Evolutionary conservation across 2,113 vertebrate species (phyloP), one percentile per base, ranked within the genome.

Genomic region (Mustela nigripes): DNA sequence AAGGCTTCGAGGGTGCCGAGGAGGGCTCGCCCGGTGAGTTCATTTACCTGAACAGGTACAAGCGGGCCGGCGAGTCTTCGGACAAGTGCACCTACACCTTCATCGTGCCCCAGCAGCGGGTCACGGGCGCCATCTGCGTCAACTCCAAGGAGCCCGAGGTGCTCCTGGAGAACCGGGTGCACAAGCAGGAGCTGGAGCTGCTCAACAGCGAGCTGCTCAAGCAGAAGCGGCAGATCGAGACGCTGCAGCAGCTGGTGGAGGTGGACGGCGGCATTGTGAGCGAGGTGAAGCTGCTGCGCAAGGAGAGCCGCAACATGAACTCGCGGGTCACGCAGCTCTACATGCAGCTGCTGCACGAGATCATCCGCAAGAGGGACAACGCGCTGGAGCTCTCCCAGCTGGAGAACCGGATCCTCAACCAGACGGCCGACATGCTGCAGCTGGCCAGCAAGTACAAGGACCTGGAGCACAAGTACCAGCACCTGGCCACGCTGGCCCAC

Each of bases 291-390:
- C 99, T 99, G 94, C 98, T 99, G 97, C 99, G 99, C 84, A 99
- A 99, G 98, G 99, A 99, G 98, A 99, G 99, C 95, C 99, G 99
- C 97, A 99, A 99, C 97, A 99, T 99, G 99, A 99, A 99, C 99
- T 99, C 99, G 0, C 98, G 99, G 8, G 99, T 99, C 95, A 99
- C 99, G 0, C 99, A 99, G 98, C 99, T 99, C 67, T 99, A 99
- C 98, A 99, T 99, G 99, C 99, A 99, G 98, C 99, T 99, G 94
- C 99, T 99, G 85, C 99, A 99, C 12, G 99, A 99, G 98, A 99
- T 99, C 97, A 99, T 99, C 97, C 99, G 99, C 85, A 99, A 99
- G 98, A 99, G 99, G 15, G 99, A 99, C 99, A 99, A 99, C 0
- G 99, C 99, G 0, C 98, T 99, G 39, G 99, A 99, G 98, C 98